Conservation (phyloP, 2,888 invertebrate genomes). For the Lepetodrilus schrolli region DNA sequence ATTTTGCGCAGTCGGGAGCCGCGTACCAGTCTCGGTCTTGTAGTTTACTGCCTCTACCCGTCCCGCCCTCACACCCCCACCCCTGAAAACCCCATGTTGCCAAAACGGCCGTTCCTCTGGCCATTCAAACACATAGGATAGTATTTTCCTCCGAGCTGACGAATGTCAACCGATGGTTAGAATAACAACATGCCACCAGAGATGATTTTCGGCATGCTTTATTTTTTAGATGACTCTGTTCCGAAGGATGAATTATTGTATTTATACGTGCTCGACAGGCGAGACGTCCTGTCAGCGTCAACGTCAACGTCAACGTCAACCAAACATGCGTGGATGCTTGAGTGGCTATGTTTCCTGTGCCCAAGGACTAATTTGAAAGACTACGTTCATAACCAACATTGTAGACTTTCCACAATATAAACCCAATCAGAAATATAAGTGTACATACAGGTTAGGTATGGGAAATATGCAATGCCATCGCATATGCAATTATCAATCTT, state of each 20-base stretch:
- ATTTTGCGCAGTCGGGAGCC: neutral
- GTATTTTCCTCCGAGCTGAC: conserved; percentile 20
- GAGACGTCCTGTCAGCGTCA: too few species aligned
- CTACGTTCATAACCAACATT: too few species aligned
- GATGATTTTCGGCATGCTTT: neutral
- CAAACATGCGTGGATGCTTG: too few species aligned
- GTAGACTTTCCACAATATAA: too few species aligned
- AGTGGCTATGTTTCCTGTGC: too few species aligned
- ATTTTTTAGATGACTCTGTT: neutral
- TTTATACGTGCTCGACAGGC: conserved; percentile 1
- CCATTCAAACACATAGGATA: conserved; percentile 15
- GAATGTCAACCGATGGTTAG: conserved; percentile 21
- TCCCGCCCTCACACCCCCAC: too few species aligned
- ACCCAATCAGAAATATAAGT: too few species aligned
- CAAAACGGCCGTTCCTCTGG: neutral
- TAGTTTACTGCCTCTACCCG: neutral
- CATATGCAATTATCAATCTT: too few species aligned
- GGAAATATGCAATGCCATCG: too few species aligned
- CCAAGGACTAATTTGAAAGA: too few species aligned
- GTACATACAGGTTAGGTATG: too few species aligned
- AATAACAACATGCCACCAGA: conserved; percentile 16
- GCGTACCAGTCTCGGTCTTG: neutral
- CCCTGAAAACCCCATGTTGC: conserved; percentile 10
- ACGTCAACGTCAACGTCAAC: too few species aligned
- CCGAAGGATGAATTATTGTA: conserved; percentile 5